Percentiles rank a stretch among this genome's conserved stretches.
Conservation (phyloP, 2,797 vertebrate genomes). For the Mormyrops attenuatus region DNA sequence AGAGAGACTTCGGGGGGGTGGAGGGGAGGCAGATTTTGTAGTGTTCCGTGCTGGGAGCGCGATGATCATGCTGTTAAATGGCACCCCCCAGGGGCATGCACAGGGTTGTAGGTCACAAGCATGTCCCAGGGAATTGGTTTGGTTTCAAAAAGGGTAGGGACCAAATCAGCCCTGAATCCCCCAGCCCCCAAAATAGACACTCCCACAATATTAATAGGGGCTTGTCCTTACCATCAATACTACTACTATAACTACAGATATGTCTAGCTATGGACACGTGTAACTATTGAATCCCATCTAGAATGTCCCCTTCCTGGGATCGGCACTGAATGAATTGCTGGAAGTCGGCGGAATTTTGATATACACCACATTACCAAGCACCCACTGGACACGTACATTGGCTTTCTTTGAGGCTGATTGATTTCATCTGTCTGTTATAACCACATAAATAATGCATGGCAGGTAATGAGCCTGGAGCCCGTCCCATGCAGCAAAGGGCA, state of each 20-base stretch:
- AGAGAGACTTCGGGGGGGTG: background rate
- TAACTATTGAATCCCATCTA: background rate
- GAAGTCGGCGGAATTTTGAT: background rate
- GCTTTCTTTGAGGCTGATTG: background rate
- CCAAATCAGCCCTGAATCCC: background rate
- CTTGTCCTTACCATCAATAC: background rate
- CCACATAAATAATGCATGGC: background rate
- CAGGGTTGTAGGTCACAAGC: background rate
- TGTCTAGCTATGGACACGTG: background rate
- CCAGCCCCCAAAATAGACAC: background rate
- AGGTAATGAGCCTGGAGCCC: background rate
- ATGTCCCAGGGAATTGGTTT: background rate
- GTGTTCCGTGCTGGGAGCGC: background rate
- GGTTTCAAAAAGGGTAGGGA: background rate
- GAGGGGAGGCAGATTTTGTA: background rate
- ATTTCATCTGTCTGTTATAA: background rate
- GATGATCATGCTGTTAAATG: background rate
- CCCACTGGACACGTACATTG: background rate
- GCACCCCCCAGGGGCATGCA: background rate
- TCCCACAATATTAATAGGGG: background rate
- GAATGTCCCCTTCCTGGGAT: background rate
- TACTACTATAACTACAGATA: background rate
- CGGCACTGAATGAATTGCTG: background rate
- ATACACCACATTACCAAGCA: background rate
- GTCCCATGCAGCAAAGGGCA: background rate